Percentiles rank a stretch among this genome's conserved stretches.
These are phyloP conservation scores for Acanthiza pusilla DNA, from an alignment of 2,797 vertebrate species.

Conservation along the genomic window DNA sequence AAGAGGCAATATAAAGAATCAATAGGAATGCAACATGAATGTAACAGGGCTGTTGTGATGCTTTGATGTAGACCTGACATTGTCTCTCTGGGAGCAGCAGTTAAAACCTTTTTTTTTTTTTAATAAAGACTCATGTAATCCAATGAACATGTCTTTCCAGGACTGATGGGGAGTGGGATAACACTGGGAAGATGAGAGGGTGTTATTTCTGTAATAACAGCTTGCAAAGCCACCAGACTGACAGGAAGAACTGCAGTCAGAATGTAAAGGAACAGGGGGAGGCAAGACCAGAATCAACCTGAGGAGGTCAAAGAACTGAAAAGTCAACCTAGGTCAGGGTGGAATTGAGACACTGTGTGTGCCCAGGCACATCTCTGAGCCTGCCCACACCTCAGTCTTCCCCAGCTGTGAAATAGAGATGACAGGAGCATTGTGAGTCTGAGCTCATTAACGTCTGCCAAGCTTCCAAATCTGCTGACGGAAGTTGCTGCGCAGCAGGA, in stretches of 20 bases:
- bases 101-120: not conserved
- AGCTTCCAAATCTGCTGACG: not conserved
- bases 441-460: not conserved
- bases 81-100: not conserved
- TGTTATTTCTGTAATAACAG: not conserved
- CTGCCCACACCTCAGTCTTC: not conserved
- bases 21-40: not conserved
- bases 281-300: not conserved
- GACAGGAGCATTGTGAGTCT: not conserved
- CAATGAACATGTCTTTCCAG: not conserved
- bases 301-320: not conserved
- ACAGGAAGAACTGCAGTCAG: not conserved
- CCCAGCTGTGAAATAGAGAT: not conserved
- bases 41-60: not conserved
- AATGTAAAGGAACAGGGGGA: not conserved
- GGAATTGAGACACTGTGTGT: not conserved
- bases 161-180: not conserved
- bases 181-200: not conserved
- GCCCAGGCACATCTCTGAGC: not conserved
- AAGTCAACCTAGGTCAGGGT: not conserved
- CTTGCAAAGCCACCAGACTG: not conserved
- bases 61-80: not conserved
- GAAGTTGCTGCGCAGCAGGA: not conserved
- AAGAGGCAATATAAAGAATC: not conserved
- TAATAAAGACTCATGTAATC: not conserved